Evolutionary conservation across 2,113 vertebrate genomes (phyloP).

Genomic region (Mormoops blainvillei): DNA sequence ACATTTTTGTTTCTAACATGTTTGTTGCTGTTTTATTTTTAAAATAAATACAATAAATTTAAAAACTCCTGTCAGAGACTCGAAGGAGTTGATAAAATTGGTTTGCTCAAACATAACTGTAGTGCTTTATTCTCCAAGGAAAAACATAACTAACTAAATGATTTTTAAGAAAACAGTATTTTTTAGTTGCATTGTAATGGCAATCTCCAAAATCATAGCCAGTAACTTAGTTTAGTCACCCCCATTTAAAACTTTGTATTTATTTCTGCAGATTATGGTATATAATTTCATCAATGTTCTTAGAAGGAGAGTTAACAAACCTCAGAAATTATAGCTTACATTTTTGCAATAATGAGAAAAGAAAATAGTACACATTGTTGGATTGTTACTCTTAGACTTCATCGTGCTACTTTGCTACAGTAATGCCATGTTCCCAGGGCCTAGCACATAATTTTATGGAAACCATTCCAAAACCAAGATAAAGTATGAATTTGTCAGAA

Average conservation of each 20-base stretch:
- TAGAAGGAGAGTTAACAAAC: neutral
- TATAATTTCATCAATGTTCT: neutral
- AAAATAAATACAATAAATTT: neutral
- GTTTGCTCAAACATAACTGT: neutral
- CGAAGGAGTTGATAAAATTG: neutral
- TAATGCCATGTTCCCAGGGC: neutral
- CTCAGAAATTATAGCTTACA: neutral
- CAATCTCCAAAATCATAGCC: neutral
- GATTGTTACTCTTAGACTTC: neutral
- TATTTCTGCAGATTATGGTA: neutral
- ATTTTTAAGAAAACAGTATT: neutral
- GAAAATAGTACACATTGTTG: neutral
- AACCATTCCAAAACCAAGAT: neutral
- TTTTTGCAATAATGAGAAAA: neutral
- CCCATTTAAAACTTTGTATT: neutral
- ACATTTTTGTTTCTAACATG: neutral
- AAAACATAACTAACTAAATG: neutral
- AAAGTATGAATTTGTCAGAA: slow-evolving; percentile 22
- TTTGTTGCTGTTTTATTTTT: neutral
- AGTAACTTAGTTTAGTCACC: neutral
- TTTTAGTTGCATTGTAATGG: neutral
- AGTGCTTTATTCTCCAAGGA: neutral
- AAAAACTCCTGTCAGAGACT: neutral
- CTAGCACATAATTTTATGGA: neutral
- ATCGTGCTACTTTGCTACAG: slow-evolving; percentile 29